Percentiles rank a stretch among this genome's conserved stretches.
Conservation (phyloP, 2,888 invertebrate species). For the Mesochorus sp. region DNA sequence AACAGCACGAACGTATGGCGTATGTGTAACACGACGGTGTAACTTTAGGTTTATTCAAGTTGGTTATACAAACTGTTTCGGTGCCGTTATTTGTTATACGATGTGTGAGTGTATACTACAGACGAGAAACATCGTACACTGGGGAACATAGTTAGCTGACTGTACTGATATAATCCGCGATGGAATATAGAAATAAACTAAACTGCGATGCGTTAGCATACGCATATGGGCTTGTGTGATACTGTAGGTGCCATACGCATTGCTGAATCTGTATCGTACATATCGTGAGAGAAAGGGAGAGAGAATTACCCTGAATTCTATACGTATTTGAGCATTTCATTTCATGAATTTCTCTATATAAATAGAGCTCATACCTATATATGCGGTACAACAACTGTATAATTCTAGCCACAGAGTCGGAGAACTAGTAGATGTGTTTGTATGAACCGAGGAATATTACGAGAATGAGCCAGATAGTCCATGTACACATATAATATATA, state of each 20-base stretch:
- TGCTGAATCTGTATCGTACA: conserved; percentile 15
- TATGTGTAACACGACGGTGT: neutral
- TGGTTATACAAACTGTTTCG: neutral
- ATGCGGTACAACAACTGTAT: neutral
- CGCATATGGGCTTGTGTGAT: neutral
- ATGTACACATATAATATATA: neutral
- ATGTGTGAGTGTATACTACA: neutral
- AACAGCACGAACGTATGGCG: neutral
- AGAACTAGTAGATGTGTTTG: conserved; percentile 13
- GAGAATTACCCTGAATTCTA: conserved; percentile 18
- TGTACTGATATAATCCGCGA: conserved; percentile 12
- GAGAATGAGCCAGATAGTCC: conserved; percentile 9
- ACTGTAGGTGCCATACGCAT: neutral
- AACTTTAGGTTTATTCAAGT: conserved; percentile 2
- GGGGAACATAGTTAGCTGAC: conserved; percentile 8
- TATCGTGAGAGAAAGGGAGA: conserved; percentile 13
- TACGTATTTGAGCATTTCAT: conserved; percentile 29
- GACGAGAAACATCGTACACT: neutral
- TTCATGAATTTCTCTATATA: conserved; percentile 24
- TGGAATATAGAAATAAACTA: conserved; percentile 23
- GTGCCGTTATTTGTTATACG: neutral
- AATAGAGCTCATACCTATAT: too few relatives aligned
- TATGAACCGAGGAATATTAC: conserved; percentile 28
- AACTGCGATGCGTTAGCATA: conserved; percentile 15
- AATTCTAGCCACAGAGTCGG: neutral